Evolutionary conservation across 2,888 invertebrate genomes (phyloP), one percentile per base, ranked within the genome.

Genomic region (Eubasilissa splendida): DNA sequence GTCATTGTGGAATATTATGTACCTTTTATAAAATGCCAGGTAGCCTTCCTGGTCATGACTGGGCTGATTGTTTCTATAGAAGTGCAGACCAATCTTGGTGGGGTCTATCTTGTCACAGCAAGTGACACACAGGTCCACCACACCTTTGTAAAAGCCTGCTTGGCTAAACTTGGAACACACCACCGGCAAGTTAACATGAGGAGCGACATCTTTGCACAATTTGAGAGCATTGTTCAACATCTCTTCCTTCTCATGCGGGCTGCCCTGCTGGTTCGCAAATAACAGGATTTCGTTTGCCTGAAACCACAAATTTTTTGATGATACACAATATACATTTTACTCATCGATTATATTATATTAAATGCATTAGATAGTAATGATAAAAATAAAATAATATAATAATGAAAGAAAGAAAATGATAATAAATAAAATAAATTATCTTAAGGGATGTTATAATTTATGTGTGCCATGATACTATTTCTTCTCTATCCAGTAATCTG

Each of bases 71-170:
- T 95, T 96, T 86, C 94, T 93, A 87, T 97, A 98, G 88, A 93
- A 98, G 88, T 97, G 96, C 63, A 96, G 88, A 0, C 96, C 99
- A 80, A 96, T 92, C 85, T 96, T 94, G 85, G 96, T 95, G 0
- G 97, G 96, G 88, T 99, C 99, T n/a, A 95, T 88, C 87, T 95
- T 96, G 74, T 92, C 91, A 0, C 98, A 98, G 86, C 96, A 96
- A 9, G 94, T 93, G 2, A 95, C 92, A 85, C 96, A 95, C 50
- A 99, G 88, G 85, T 99, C 97, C 11, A 98, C 94, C 2, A 99
- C 95, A 0, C 97, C 97, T 42, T 94, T 93, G 87, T 96, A 98
- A 86, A 95, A 97, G 22, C 95, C 95, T 70, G 94, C 93, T 1
- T 94, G 90, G 9, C 94, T 93, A 85, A 98, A 93, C 87, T 97